Evolutionary conservation across 2,113 vertebrate genomes (phyloP), one percentile per base, ranked within the genome.

Genomic region (Callionymus lyra): DNA sequence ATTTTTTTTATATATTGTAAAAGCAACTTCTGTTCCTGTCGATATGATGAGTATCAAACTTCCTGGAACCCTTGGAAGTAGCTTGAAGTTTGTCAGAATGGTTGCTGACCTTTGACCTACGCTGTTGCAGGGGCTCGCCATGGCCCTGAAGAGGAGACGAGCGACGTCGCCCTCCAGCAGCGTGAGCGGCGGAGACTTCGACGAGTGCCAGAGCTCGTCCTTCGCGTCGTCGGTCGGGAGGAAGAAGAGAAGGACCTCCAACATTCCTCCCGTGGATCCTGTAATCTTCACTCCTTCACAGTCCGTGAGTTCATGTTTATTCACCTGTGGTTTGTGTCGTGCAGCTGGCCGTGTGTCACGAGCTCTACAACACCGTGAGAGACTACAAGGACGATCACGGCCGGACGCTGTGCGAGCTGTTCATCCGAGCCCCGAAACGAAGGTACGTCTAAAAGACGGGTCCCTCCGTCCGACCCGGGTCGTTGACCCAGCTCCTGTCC

Each of bases 331-430:
- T 12, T 65, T 55, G 31, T 57, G 27, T 41, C 12, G 59, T 47
- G 27, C 82, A 99, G 96, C 97, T 99, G 70, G 96, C 93, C 15
- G 93, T 99, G 15, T 99, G 96, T 59, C 94, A 99, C 74, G 95
- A 99, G 56, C 86, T 98, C 34, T 99, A 97, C 68, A 98, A 97
- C 75, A 96, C 92, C 17, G 87, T 99, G 69, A 80, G 94, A 82
- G 94, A 98, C 76, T 97, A 97, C 79, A 98, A 98, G 62, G 96
- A 99, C 61, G 94, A 97, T 38, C 96, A 98, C 51, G 94, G 93
- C 47, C 85, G 96, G 70, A 91, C 97, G 72, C 74, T 98, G 8
- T 98, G 96, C 72, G 94, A 98, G 70, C 89, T 98, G 43, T 99
- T 99, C 68, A 97, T 99, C 65, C 87, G 94, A 74, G 94, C 92